These are phyloP conservation scores for Dioctria rufipes DNA, from an alignment of 2,888 invertebrate species.

Conservation along the genomic window DNA sequence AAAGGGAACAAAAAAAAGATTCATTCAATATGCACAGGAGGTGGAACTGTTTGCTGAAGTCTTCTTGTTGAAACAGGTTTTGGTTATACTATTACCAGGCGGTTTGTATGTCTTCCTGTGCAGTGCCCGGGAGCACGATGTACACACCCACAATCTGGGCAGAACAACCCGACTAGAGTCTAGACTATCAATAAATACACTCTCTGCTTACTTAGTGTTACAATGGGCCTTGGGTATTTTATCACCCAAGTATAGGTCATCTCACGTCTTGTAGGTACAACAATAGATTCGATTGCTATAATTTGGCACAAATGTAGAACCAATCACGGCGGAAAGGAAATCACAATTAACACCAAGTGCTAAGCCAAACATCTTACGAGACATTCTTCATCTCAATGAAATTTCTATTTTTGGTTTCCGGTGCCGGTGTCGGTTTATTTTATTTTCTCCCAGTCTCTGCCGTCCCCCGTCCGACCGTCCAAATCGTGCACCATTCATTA, in stretches of 20 bases:
- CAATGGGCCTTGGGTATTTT: no score
- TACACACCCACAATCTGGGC: not conserved
- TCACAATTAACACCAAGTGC: conserved; percentile 21
- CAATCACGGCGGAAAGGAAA: conserved; percentile 11
- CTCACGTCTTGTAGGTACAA: no score
- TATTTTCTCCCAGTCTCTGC: conserved; percentile 1
- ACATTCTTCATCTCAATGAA: conserved; percentile 36
- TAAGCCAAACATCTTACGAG: not conserved
- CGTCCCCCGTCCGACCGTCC: not conserved
- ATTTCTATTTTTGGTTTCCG: conserved; percentile 27
- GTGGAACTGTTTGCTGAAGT: conserved; percentile 6
- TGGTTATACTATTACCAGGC: not conserved
- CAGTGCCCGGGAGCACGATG: no score
- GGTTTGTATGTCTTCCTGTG: not conserved
- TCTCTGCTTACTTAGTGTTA: no score
- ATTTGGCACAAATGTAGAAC: conserved; percentile 8
- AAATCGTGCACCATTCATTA: conserved; percentile 24
- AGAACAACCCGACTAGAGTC: not conserved
- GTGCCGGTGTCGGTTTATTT: conserved; percentile 1
- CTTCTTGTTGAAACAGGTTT: conserved; percentile 1
- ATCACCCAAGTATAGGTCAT: no score
- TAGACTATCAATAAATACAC: not conserved
- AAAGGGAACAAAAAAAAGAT: no score
- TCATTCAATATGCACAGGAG: not conserved
- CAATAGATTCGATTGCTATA: not conserved